Conservation (phyloP, 2,888 invertebrate species). For the Dilophus febrilis region DNA sequence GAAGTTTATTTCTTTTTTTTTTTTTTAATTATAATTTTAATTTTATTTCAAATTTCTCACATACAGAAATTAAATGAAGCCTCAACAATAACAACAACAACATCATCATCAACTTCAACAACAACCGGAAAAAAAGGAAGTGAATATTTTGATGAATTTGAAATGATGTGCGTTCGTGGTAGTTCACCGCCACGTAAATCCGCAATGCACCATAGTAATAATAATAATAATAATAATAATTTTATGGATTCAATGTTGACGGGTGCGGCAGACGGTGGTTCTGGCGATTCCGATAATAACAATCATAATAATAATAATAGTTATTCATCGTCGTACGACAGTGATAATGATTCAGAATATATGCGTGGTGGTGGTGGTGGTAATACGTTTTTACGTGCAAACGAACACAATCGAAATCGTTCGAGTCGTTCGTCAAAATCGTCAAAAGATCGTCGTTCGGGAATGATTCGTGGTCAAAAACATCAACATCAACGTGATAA, state of each 20-base stretch:
- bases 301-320: constrained; percentile 37
- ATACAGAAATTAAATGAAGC: too few species aligned
- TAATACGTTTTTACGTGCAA: too few species aligned
- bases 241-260: too few species aligned
- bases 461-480: too few species aligned
- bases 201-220: too few species aligned
- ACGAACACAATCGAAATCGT: too few species aligned
- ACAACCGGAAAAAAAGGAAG: constrained; percentile 30
- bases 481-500: not conserved
- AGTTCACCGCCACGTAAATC: constrained; percentile 50
- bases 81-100: constrained; percentile 34
- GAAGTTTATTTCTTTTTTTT: too few species aligned
- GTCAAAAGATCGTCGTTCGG: too few species aligned
- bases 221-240: too few species aligned
- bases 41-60: too few species aligned
- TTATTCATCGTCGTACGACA: constrained; percentile 25
- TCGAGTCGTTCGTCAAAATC: too few species aligned
- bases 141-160: constrained; percentile 51
- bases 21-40: too few species aligned
- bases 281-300: constrained; percentile 35
- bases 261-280: constrained; percentile 38
- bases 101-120: constrained; percentile 26
- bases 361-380: constrained; percentile 31
- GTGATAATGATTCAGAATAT: constrained; percentile 11
- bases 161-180: constrained; percentile 63